Evolutionary conservation across 2,797 vertebrate genomes (phyloP), one percentile per base, ranked within the genome.

Genomic region (Alcedo atthis): DNA sequence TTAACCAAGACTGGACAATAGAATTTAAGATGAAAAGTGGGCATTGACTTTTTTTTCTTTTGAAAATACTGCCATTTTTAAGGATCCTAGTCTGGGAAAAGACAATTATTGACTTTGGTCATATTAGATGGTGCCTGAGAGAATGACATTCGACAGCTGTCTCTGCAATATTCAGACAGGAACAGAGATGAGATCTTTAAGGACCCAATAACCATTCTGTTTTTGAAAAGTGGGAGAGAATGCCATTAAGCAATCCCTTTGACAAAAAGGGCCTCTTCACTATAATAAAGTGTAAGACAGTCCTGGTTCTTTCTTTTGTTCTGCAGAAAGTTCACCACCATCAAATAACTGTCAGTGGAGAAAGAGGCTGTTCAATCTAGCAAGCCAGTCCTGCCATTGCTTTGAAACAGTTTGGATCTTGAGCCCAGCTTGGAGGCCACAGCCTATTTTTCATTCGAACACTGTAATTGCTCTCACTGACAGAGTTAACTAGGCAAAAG

Each of bases 401-500:
- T 74, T 82, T 94, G 92, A 85, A 78, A 68, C 33, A 33, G 14
- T 32, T 40, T 66, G 58, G 49, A 40, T 69, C 53, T 35, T 30
- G 30, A 89, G 61, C 17, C n/a, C 62, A 66, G 15, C 43, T 87
- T 66, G 35, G 69, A 85, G 66, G 28, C n/a, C 0, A 0, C 58
- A n/a, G 40, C 16, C 35, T 49, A 1, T 37, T 91, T 71, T 78
- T 81, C 12, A 9, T 8, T 83, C 0, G 4, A 71, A 17, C 6
- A 2, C 17, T 33, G 35, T 30, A 58, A 58, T 69, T 81, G 32
- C 62, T 48, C 76, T 89, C 71, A 68, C 24, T 92, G 78, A 17
- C 74, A 84, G 69, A 80, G 48, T 48, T 94, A 89, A 89, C 80
- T 51, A 66, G 66, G 78, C 32, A 68, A 87, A 90, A 93, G 54